Base-by-base conservation (phyloP, 2,888 invertebrate species). In the Melolontha melolontha region DNA sequence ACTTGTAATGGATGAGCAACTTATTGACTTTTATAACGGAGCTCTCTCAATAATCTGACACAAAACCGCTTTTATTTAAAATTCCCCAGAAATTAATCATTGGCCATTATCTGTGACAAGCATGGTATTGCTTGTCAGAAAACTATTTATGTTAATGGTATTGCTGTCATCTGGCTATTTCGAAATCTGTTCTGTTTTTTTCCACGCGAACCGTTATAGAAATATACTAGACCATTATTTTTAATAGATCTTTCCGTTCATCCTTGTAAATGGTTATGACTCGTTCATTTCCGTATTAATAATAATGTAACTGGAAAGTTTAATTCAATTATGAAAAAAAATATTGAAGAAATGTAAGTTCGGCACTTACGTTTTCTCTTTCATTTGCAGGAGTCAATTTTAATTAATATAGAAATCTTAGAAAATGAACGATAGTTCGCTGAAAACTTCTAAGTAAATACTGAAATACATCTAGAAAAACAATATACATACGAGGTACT, bases 21-120 rank as follows among this genome's bases (percentile, higher is more conserved):
- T 47, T 62, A 62, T 62, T 29, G 47, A 47, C 47, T 62, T 29
- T 62, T 62, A 47, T 62, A 62, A 62, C 59, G 59, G 59, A 62
- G 34, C 44, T 34, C 39, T 5, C 34, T 34, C 12, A 52, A 39
- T 12, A 34, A 14, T 52, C 52, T 52, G 42, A 57, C 12, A 42
- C 27, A 57, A 57, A 57, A 57, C 27, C 27, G 27, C 34, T 57
- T 22, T 44, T 14, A 17, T 22, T 12, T 44, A 42, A 42, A 42
- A 42, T 57, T 57, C 57, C 41, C 27, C 7, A 44, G 42, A 41
- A 57, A 57, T 57, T 57, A 57, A 57, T 57, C 57, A 44, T 57
- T 57, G 14, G 22, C 22, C 29, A 57, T 44, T 57, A 57, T 42
- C 27, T 42, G 42, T 57, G 57, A 57, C 57, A 55, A 55, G n/a